Evolutionary conservation across 2,797 vertebrate species (phyloP).

Genomic region (Pipistrellus nathusii): DNA sequence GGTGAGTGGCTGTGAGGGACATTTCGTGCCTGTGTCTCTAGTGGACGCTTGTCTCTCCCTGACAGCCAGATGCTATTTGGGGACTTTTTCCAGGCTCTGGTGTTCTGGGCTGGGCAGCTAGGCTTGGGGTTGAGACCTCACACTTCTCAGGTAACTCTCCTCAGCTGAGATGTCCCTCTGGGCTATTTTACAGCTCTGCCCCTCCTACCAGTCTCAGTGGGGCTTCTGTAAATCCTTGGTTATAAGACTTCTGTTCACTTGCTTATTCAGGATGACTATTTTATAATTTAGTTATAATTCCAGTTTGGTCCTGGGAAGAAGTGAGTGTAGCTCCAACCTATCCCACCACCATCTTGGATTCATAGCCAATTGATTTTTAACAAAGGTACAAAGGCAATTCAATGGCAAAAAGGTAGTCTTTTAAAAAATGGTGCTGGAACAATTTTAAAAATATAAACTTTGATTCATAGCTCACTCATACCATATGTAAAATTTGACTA

Average conservation of each 20-base stretch:
- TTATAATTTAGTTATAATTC: neutral
- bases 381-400: neutral
- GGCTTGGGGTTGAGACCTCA: neutral
- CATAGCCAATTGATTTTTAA: neutral
- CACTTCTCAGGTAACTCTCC: neutral
- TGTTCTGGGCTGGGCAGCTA: neutral
- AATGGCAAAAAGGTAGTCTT: neutral
- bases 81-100: neutral
- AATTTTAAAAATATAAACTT: neutral
- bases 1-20: neutral
- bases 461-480: neutral
- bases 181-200: neutral
- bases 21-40: neutral
- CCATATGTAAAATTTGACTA: neutral
- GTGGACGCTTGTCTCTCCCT: neutral
- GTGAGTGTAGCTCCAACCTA: neutral
- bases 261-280: neutral
- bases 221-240: neutral
- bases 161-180: neutral
- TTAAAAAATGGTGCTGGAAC: neutral
- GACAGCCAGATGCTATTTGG: neutral
- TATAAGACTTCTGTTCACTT: neutral
- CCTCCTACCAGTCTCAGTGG: neutral
- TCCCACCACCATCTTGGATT: neutral
- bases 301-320: neutral